Conservation (phyloP, 2,113 vertebrate species). For the Coregonus clupeaformis region DNA sequence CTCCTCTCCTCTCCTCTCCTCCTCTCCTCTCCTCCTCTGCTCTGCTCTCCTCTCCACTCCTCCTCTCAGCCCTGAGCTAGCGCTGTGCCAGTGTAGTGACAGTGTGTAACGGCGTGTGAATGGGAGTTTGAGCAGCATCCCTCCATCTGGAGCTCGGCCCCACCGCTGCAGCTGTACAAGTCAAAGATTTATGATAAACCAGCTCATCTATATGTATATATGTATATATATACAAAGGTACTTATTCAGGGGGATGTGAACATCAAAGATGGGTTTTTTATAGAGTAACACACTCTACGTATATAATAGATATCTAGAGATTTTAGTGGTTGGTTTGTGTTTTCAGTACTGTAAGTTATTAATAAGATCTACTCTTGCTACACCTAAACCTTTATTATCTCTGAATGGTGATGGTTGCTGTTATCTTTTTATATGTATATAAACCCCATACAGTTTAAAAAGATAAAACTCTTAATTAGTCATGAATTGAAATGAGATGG, state of each 20-base stretch:
- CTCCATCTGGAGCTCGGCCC: constrained; percentile 52
- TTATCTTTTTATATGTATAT: too few relatives aligned
- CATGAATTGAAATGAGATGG: constrained; percentile 17
- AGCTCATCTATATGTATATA: constrained; percentile 62
- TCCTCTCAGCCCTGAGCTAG: constrained; percentile 34
- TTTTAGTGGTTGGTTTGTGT: constrained; percentile 6
- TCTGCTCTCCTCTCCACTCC: not conserved
- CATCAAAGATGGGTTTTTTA: constrained; percentile 24
- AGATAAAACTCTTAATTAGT: not conserved
- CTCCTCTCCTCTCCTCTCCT: not conserved
- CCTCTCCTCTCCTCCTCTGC: not conserved
- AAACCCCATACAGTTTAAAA: too few relatives aligned
- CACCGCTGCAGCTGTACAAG: constrained; percentile 49
- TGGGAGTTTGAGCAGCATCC: not conserved
- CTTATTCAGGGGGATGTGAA: constrained; percentile 33
- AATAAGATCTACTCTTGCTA: too few relatives aligned
- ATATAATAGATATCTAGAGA: constrained; percentile 12
- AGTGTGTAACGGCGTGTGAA: constrained; percentile 39
- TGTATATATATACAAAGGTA: constrained; percentile 54
- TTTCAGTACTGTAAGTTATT: not conserved
- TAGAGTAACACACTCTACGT: constrained; percentile 15
- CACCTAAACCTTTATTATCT: too few relatives aligned
- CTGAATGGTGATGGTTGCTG: too few relatives aligned
- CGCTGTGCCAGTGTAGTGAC: constrained; percentile 21
- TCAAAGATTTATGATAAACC: constrained; percentile 59